A percentile compares a stretch with the other conserved stretches of the same genome.
phyloP scores from a whole-genome alignment of 2,113 vertebrate genomes.

The Mystacornis crossleyi region DNA sequence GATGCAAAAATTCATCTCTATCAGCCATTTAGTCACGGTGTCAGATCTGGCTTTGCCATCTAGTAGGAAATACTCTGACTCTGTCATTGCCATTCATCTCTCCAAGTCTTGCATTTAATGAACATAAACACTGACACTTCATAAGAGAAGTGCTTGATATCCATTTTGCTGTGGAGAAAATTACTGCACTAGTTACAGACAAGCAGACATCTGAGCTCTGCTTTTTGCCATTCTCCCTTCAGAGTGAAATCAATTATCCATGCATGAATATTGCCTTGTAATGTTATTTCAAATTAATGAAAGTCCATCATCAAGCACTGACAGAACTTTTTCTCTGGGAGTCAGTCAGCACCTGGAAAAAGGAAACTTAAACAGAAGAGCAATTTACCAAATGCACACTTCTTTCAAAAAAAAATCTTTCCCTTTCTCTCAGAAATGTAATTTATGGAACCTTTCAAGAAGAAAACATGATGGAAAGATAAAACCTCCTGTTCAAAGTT shows the following conservation, averaged over 20 bases:
- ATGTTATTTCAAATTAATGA: slow-evolving; percentile 16
- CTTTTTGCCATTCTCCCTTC: background rate
- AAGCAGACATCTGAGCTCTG: background rate
- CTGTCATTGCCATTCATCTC: background rate
- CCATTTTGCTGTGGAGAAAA: background rate
- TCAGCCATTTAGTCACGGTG: background rate
- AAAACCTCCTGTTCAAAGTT: slow-evolving; percentile 3
- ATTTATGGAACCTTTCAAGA: slow-evolving; percentile 32
- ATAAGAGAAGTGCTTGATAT: background rate
- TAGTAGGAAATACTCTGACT: background rate
- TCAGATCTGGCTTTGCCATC: background rate
- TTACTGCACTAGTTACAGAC: background rate
- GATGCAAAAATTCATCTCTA: background rate
- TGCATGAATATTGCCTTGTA: background rate
- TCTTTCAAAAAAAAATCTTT: slow-evolving; percentile 21
- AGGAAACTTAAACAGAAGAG: background rate
- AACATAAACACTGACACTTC: background rate
- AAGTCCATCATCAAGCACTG: background rate
- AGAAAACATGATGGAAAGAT: slow-evolving; percentile 27
- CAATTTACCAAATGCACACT: slow-evolving; percentile 24
- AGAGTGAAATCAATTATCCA: background rate
- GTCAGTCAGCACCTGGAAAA: background rate
- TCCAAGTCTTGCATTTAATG: background rate
- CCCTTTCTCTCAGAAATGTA: slow-evolving; percentile 10
- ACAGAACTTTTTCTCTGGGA: background rate